Conservation (phyloP, 1,140 invertebrate species). For the Drosophila asahinai region DNA sequence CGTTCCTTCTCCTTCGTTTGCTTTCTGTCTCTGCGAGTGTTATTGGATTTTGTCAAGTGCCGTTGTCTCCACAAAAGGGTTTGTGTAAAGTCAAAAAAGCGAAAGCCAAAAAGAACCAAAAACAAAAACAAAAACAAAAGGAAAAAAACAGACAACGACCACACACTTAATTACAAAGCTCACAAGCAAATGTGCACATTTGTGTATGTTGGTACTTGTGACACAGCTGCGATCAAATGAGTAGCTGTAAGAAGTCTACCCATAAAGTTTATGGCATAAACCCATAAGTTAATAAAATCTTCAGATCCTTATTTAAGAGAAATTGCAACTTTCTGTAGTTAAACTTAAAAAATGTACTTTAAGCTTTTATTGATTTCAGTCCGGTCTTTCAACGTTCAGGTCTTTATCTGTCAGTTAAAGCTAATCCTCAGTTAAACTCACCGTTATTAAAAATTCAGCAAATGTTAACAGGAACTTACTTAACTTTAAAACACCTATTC, state of each 20-base stretch:
- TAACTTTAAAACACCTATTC: no score
- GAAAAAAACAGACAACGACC: slow-evolving; percentile 48
- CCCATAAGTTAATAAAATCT: slow-evolving; percentile 14
- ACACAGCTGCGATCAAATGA: slow-evolving; percentile 37
- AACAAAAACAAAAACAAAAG: slow-evolving; percentile 25
- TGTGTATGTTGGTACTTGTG: slow-evolving; percentile 28
- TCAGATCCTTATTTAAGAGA: slow-evolving; percentile 2
- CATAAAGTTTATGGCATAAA: no score
- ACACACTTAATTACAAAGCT: slow-evolving; percentile 73
- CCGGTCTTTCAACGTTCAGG: no score
- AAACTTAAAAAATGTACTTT: neutral
- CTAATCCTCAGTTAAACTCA: no score
- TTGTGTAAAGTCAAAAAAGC: slow-evolving; percentile 77
- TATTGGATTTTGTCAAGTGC: slow-evolving; percentile 77
- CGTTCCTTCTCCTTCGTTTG: slow-evolving; percentile 2
- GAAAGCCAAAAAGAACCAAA: slow-evolving; percentile 71
- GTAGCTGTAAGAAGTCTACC: slow-evolving; percentile 7
- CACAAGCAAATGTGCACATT: slow-evolving; percentile 23
- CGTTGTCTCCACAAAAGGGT: slow-evolving; percentile 64
- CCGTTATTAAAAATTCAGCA: no score
- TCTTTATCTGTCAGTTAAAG: no score
- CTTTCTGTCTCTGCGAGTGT: slow-evolving; percentile 25
- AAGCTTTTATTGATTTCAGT: neutral
- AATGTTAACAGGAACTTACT: no score
- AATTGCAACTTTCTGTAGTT: neutral